Evolutionary conservation across 2,113 vertebrate species (phyloP), one percentile per base, ranked within the genome.

Genomic region (Calyptommatus sinebrachiatus): DNA sequence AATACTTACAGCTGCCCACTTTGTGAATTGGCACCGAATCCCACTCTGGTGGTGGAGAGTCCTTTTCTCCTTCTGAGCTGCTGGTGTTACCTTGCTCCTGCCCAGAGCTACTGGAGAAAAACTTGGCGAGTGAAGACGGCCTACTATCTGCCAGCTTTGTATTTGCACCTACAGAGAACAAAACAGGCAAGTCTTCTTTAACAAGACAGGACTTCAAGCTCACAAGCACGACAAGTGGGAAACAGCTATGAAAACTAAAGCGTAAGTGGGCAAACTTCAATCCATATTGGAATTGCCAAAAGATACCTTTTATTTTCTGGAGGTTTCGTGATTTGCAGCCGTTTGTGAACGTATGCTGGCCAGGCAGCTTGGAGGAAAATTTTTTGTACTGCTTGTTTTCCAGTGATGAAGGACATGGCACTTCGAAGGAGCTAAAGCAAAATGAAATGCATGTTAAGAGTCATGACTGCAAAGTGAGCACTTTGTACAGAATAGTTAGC

Each of bases 41-140:
- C 98, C 98, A 99, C 90, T 99, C 98, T 0, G 98, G 98, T 2
- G 97, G 92, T 1, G 97, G 95, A 53, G 96, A 98, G 73, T 99
- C 98, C 88, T 99, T 99, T 91, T 99, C 98, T 21, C 97, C 98
- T 86, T 99, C 98, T 31, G 98, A 99, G 90, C 98, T 97, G 92
- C 97, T 99, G 92, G 97, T 99, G 88, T 96, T 97, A 78, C 97
- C 95, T 22, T 96, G 92, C 86, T 99, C 98, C 35, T 96, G 95
- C 48, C 92, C 92, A 16, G 94, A 95, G 88, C 94, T 85, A 82
- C 90, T 90, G 57, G 96, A 96, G 69, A 97, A 91, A 87, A 97
- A 92, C 90, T 97, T 99, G 78, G 90, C 91, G 79, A 97, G 89
- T 62, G 94, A 90, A 70, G 96, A 91, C 72, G 96, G 95, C n/a